Conservation (phyloP, 1,140 invertebrate species). For the Drosophila seguyi region DNA sequence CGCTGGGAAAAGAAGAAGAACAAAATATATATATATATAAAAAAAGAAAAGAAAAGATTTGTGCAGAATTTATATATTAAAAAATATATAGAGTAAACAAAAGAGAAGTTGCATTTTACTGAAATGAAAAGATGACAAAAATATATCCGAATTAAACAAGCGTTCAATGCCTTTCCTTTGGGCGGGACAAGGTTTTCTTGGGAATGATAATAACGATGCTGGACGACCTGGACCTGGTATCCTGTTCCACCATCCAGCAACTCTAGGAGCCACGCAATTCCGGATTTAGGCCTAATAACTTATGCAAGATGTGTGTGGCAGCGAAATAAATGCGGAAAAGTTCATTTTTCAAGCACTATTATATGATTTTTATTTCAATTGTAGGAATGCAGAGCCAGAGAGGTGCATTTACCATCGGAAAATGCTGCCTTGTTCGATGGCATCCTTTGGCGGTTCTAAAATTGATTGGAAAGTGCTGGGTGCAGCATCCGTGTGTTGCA, state of each 20-base stretch:
- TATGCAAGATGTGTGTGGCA: slow-evolving; percentile 14
- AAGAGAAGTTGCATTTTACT: slow-evolving; percentile 69
- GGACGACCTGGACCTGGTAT: background rate
- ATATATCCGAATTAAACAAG: slow-evolving; percentile 80
- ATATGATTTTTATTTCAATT: slow-evolving; percentile 76
- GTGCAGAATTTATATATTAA: slow-evolving; percentile 68
- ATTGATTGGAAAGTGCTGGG: slow-evolving; percentile 24
- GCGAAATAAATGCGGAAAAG: slow-evolving; percentile 30
- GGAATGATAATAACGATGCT: slow-evolving; percentile 12
- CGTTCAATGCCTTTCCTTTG: slow-evolving; percentile 75
- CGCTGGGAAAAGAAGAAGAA: slow-evolving; percentile 61
- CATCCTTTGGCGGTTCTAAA: slow-evolving; percentile 18
- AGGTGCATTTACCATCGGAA: slow-evolving; percentile 18
- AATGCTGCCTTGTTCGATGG: slow-evolving; percentile 4
- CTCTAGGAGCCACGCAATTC: background rate
- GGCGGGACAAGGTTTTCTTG: slow-evolving; percentile 63
- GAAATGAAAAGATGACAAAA: slow-evolving; percentile 72
- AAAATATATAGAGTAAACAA: slow-evolving; percentile 71
- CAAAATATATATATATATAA: slow-evolving; percentile 60
- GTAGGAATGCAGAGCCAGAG: slow-evolving; percentile 49
- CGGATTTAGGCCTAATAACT: slow-evolving; percentile 1
- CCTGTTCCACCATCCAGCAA: background rate
- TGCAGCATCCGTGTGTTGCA: background rate
- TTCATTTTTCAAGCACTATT: slow-evolving; percentile 67
- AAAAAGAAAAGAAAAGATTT: slow-evolving; percentile 40